phyloP scores from a whole-genome alignment of 2,888 invertebrate species.

The Parelbella ahira region DNA sequence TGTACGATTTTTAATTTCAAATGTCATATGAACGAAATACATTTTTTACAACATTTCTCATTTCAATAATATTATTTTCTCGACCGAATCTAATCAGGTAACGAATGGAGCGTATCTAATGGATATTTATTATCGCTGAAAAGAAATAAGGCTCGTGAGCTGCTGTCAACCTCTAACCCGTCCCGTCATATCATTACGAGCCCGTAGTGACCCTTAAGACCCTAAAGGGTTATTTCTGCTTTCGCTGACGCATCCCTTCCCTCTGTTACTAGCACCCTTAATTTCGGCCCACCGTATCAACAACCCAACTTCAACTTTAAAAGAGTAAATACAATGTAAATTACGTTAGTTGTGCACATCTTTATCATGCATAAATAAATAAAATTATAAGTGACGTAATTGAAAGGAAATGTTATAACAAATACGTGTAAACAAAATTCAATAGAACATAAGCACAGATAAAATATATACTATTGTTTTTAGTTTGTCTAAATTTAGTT shows the following conservation, averaged over 20 bases:
- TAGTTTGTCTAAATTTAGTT: no score
- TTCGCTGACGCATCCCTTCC: slow-evolving; percentile 16
- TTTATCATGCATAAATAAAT: no score
- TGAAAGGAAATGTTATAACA: no score
- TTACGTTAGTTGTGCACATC: no score
- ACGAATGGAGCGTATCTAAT: background rate
- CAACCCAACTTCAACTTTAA: slow-evolving; percentile 5
- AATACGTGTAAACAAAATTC: no score
- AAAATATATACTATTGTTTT: no score
- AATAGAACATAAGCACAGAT: no score
- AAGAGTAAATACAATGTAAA: slow-evolving; percentile 1
- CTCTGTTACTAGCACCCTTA: slow-evolving; percentile 3
- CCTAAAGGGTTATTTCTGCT: slow-evolving; percentile 23
- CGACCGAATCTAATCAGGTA: background rate
- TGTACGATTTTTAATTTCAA: no score
- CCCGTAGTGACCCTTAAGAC: slow-evolving; percentile 18
- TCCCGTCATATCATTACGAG: slow-evolving; percentile 26
- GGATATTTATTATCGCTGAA: slow-evolving; percentile 8
- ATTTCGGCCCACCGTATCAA: slow-evolving; percentile 2
- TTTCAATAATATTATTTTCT: no score
- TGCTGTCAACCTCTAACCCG: slow-evolving; percentile 20
- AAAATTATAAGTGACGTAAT: no score
- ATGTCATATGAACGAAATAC: no score
- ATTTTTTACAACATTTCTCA: no score
- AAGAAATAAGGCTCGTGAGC: slow-evolving; percentile 9